phyloP scores from a whole-genome alignment of 2,113 vertebrate genomes.

The Lichenostomus cassidix region DNA sequence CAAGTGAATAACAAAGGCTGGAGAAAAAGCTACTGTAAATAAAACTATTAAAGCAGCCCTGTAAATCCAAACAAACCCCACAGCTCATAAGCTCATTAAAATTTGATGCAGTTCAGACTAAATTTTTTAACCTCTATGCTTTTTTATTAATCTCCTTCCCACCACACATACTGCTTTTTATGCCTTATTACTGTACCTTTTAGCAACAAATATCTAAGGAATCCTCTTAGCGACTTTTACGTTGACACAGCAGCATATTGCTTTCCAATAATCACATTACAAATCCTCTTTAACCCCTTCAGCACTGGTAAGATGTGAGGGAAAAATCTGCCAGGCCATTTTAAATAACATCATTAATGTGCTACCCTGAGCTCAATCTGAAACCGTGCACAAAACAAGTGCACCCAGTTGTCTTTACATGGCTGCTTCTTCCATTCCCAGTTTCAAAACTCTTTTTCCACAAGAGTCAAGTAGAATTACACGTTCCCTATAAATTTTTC shows the following conservation, averaged over 20 bases:
- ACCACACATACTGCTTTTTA: slow-evolving; percentile 72
- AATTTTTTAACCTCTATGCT: slow-evolving; percentile 77
- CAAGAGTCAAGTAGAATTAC: not conserved
- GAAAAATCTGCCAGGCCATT: not conserved
- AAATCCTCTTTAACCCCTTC: slow-evolving; percentile 66
- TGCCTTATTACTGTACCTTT: slow-evolving; percentile 77
- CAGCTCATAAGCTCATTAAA: slow-evolving; percentile 84
- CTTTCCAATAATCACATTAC: slow-evolving; percentile 70
- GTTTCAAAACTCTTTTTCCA: not conserved
- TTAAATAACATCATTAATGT: not conserved
- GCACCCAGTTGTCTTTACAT: not conserved
- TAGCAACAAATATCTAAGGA: slow-evolving; percentile 72
- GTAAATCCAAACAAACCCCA: slow-evolving; percentile 80
- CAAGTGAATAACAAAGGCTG: slow-evolving; percentile 62
- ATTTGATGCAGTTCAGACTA: slow-evolving; percentile 78
- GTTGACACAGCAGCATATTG: slow-evolving; percentile 66
- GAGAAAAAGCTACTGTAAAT: slow-evolving; percentile 78
- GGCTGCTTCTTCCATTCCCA: not conserved
- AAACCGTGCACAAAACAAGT: not conserved
- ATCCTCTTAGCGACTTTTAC: slow-evolving; percentile 75
- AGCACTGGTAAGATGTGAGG: not conserved
- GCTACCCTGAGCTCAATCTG: not conserved
- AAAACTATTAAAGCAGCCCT: slow-evolving; percentile 79
- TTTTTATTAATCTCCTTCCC: slow-evolving; percentile 80
- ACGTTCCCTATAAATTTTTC: not conserved